Conservation (phyloP, 2,888 invertebrate species). For the Petrolisthes cinctipes region DNA sequence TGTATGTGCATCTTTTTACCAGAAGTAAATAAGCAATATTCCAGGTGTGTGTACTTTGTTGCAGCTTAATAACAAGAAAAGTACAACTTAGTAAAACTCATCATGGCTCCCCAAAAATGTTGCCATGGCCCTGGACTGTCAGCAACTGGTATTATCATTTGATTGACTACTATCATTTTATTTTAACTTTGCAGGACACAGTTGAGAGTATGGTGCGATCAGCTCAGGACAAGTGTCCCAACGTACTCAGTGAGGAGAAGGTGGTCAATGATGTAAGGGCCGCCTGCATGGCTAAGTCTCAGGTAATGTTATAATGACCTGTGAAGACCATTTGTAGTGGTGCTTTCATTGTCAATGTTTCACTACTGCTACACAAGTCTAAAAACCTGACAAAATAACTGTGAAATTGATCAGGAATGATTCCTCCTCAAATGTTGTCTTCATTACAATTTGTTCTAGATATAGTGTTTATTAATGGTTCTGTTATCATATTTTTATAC, state of each 20-base stretch:
- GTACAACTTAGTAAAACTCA: too few species aligned
- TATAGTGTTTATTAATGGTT: too few species aligned
- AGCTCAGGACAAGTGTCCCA: slow-evolving; percentile 82
- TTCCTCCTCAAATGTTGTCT: neutral
- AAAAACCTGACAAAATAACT: too few species aligned
- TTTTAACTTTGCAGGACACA: slow-evolving; percentile 73
- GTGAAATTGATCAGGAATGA: neutral
- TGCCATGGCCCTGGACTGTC: too few species aligned
- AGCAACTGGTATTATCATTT: too few species aligned
- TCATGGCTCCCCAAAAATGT: too few species aligned
- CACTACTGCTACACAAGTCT: neutral
- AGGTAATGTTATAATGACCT: slow-evolving; percentile 32
- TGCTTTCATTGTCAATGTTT: neutral
- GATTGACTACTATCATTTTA: too few species aligned
- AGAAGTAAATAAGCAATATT: too few species aligned
- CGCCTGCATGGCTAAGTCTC: slow-evolving; percentile 71
- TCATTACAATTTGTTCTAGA: neutral
- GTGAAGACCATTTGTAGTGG: neutral
- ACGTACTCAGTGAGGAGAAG: slow-evolving; percentile 79
- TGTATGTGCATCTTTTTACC: too few species aligned
- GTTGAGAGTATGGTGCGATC: slow-evolving; percentile 83
- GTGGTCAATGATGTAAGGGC: slow-evolving; percentile 79
- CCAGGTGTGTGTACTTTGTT: too few species aligned
- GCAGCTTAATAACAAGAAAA: too few species aligned
- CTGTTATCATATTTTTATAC: too few species aligned